phyloP scores from a whole-genome alignment of 1,140 invertebrate genomes.

The Drusus annulatus region DNA sequence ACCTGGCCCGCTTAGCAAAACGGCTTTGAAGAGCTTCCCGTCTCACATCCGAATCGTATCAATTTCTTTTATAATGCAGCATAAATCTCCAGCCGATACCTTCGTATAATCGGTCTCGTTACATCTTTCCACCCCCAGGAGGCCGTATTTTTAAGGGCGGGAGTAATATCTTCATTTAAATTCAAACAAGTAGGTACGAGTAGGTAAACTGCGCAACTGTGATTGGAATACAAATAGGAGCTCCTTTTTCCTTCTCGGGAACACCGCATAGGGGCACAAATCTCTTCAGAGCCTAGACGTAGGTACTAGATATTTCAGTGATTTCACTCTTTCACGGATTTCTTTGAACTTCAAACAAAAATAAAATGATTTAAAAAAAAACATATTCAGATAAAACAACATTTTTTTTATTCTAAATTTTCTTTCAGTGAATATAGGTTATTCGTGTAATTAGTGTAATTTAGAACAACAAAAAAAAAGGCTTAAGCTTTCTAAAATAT shows the following conservation, averaged over 20 bases:
- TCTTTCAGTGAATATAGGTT: too few relatives aligned
- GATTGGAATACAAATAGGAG: slow-evolving; percentile 42
- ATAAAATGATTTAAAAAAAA: too few relatives aligned
- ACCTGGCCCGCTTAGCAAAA: not conserved
- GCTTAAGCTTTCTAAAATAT: too few relatives aligned
- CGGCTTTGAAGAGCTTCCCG: not conserved
- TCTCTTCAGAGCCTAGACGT: slow-evolving; percentile 33
- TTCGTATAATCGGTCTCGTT: slow-evolving; percentile 11
- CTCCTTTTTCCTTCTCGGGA: not conserved
- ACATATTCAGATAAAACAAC: too few relatives aligned
- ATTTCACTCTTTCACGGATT: too few relatives aligned
- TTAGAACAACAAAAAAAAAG: too few relatives aligned
- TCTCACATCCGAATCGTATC: not conserved
- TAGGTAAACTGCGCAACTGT: slow-evolving; percentile 32
- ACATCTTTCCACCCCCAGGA: not conserved
- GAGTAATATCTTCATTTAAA: slow-evolving; percentile 50
- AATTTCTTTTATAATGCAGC: not conserved
- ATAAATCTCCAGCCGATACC: slow-evolving; percentile 7
- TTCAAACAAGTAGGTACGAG: slow-evolving; percentile 48
- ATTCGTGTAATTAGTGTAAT: too few relatives aligned
- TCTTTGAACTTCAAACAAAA: too few relatives aligned
- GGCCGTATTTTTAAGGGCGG: slow-evolving; percentile 31
- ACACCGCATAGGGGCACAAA: slow-evolving; percentile 20
- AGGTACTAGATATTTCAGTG: too few relatives aligned
- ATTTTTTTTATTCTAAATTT: too few relatives aligned